Evolutionary conservation across 2,888 invertebrate genomes (phyloP).

Genomic region (Lasioglossum zephyrum): DNA sequence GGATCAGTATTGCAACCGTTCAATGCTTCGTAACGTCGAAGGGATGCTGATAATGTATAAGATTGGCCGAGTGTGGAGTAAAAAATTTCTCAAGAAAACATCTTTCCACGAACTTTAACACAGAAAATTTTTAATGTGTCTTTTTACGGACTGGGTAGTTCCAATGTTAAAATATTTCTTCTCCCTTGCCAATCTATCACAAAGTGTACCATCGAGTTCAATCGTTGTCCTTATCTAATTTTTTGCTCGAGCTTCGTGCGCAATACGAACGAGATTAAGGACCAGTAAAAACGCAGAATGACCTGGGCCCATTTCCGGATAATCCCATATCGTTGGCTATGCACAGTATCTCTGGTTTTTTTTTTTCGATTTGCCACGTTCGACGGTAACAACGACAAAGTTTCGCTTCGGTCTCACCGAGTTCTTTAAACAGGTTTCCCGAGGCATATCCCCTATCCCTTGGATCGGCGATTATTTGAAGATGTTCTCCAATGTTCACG

Average conservation of each 20-base stretch:
- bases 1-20: neutral
- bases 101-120: too few species aligned
- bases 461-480: neutral
- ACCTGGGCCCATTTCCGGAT: conserved; percentile 7
- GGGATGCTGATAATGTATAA: neutral
- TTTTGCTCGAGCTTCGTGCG: neutral
- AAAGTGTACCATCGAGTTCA: neutral
- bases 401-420: neutral
- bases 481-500: neutral
- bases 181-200: neutral
- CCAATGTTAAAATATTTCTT: neutral
- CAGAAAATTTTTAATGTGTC: too few species aligned
- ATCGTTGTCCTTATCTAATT: neutral
- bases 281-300: neutral
- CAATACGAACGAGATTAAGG: conserved; percentile 18
- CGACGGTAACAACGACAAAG: conserved; percentile 5
- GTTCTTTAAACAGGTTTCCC: neutral
- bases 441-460: neutral
- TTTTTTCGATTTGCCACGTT: neutral
- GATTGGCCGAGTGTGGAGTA: neutral
- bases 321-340: conserved; percentile 8
- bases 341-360: neutral
- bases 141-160: too few species aligned
- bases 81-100: too few species aligned
- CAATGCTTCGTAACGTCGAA: neutral